Evolutionary conservation across 2,113 vertebrate species (phyloP).

Genomic region (Antechinus flavipes): DNA sequence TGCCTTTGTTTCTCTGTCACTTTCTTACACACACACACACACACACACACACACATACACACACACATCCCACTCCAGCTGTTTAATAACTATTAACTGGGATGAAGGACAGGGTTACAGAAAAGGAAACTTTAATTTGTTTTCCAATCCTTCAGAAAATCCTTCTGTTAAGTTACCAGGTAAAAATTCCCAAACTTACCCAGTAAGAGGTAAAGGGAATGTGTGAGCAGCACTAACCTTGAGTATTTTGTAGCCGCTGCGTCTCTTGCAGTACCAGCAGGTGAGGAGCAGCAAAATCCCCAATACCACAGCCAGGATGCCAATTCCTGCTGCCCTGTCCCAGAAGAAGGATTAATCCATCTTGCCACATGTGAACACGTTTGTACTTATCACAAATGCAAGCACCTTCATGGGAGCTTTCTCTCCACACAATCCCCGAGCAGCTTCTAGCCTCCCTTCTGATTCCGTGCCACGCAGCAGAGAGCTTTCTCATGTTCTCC

Average conservation of each 20-base stretch:
- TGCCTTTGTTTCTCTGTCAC: too few species aligned
- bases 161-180: neutral
- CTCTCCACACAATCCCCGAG: neutral
- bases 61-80: neutral
- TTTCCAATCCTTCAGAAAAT: neutral
- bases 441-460: neutral
- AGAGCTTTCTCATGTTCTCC: neutral
- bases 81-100: neutral
- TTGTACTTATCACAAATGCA: neutral
- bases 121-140: neutral
- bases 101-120: neutral
- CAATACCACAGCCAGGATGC: constrained; percentile 90
- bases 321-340: constrained; percentile 92
- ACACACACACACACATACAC: too few species aligned
- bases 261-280: constrained; percentile 94
- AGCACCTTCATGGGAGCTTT: neutral
- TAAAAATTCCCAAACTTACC: neutral
- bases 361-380: neutral
- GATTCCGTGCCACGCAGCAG: neutral
- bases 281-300: constrained; percentile 90
- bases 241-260: constrained; percentile 92
- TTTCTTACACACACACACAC: too few species aligned
- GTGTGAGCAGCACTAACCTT: constrained; percentile 82
- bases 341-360: constrained; percentile 52
- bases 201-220: neutral